Percentiles rank a stretch among this genome's conserved stretches.
Conservation (phyloP, 2,797 vertebrate genomes). For the Karalla daura region DNA sequence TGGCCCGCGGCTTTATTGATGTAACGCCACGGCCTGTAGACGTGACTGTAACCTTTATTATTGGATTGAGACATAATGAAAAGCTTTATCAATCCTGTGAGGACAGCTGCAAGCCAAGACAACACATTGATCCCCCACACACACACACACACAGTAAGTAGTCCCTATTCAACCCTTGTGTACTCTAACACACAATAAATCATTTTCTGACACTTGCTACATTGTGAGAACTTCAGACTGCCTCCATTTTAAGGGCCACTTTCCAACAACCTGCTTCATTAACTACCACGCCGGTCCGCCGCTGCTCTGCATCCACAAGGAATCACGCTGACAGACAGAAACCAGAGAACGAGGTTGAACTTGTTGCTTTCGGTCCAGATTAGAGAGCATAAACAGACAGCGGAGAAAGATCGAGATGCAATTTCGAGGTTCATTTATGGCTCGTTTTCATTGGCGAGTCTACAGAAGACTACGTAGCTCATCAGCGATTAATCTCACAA, state of each 20-base stretch:
- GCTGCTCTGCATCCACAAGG: not conserved
- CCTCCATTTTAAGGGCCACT: not conserved
- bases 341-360: conserved; percentile 7
- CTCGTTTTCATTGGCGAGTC: not conserved
- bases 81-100: conserved; percentile 9
- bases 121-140: conserved; percentile 46
- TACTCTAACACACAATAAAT: conserved; percentile 2
- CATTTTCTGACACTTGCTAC: not conserved
- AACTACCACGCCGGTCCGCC: not conserved
- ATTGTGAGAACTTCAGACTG: conserved; percentile 3
- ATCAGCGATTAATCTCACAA: not conserved
- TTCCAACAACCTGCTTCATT: not conserved
- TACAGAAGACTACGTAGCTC: not conserved
- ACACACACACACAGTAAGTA: conserved; percentile 47
- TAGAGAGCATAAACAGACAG: conserved; percentile 19
- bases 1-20: not conserved
- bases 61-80: conserved; percentile 10
- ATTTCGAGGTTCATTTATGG: conserved; percentile 15
- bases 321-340: conserved; percentile 1
- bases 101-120: conserved; percentile 38
- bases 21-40: not conserved
- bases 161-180: conserved; percentile 1
- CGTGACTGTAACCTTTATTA: conserved; percentile 1
- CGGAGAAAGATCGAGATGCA: not conserved
- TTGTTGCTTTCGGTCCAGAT: conserved; percentile 32